These are phyloP conservation scores for Helicorthomorpha holstii DNA, from an alignment of 1,140 invertebrate genomes.

Conservation along the genomic window DNA sequence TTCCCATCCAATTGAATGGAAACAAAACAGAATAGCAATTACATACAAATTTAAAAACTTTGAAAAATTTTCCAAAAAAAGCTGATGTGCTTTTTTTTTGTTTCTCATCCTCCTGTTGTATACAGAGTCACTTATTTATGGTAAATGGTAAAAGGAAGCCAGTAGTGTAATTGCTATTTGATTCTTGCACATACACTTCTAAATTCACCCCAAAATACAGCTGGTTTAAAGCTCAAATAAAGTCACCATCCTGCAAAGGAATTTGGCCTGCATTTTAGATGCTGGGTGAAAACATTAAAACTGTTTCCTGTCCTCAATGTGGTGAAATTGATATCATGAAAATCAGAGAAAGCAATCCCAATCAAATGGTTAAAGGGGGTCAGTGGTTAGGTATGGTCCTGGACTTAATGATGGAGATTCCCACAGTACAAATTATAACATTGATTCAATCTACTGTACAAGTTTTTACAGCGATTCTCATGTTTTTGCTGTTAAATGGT, in stretches of 20 bases:
- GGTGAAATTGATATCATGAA: slow-evolving; percentile 13
- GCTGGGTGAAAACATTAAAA: neutral
- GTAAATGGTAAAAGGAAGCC: neutral
- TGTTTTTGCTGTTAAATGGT: too few relatives aligned
- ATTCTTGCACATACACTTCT: slow-evolving; percentile 1
- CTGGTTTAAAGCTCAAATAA: slow-evolving; percentile 4
- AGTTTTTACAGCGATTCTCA: too few relatives aligned
- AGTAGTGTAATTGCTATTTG: neutral
- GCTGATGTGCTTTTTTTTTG: too few relatives aligned
- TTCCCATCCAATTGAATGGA: too few relatives aligned
- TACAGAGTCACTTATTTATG: too few relatives aligned
- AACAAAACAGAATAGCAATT: too few relatives aligned
- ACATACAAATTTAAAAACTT: too few relatives aligned
- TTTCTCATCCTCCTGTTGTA: too few relatives aligned
- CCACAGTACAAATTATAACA: too few relatives aligned
- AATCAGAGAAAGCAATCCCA: slow-evolving; percentile 3
- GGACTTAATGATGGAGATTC: neutral
- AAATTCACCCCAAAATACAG: slow-evolving; percentile 4
- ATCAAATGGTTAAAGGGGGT: neutral
- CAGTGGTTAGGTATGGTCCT: slow-evolving; percentile 2
- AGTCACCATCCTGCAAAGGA: slow-evolving; percentile 6
- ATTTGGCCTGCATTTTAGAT: slow-evolving; percentile 12
- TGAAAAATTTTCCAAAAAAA: too few relatives aligned
- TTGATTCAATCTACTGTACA: too few relatives aligned
- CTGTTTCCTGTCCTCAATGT: slow-evolving; percentile 8